Evolutionary conservation across 2,888 invertebrate species (phyloP), one percentile per base, ranked within the genome.

Genomic region (Argyresthia albistria): DNA sequence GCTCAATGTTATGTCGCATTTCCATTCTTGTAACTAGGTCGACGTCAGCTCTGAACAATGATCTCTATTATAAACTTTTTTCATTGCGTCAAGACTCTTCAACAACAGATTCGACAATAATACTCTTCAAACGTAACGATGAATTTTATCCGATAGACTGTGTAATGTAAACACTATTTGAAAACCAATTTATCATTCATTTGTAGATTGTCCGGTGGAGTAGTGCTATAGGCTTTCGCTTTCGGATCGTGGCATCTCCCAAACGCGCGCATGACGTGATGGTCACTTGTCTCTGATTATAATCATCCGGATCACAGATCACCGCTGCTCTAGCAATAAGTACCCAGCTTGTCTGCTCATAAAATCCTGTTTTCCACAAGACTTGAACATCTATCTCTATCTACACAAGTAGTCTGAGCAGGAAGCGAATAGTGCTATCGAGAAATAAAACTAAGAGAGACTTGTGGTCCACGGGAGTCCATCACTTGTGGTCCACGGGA

Each of bases 221-320:
- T 25, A 25, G 25, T 25, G 25, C 25, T 25, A 6, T 25, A 25
- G n/a, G n/a, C n/a, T n/a, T n/a, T n/a, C n/a, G 25, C 25, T 2
- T 25, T 16, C 42, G 35, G 11, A 37, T 46, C 35, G 15, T 46
- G 52, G 53, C 43, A 53, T 55, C 43, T 43, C 11, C 39, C 35
- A 50, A 48, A 37, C 52, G 46, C 43, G 45, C 16, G 45, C 16
- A 11, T 45, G 15, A 45, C 14, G 45, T 45, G 16, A 15, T 45
- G 25, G 3, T 64, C 80, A 79, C 75, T 86, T 87, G 86, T 84
- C 25, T 25, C 86, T 79, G 84, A 83, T 80, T 83, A 82, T 72
- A 76, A 84, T 86, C 83, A 82, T 76, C 76, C 76, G 25, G 25
- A 25, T 25, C 25, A 25, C 25, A 25, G 25, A 25, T 25, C 25